phyloP scores from a whole-genome alignment of 2,888 invertebrate species.

The Nymphalis c-album region DNA sequence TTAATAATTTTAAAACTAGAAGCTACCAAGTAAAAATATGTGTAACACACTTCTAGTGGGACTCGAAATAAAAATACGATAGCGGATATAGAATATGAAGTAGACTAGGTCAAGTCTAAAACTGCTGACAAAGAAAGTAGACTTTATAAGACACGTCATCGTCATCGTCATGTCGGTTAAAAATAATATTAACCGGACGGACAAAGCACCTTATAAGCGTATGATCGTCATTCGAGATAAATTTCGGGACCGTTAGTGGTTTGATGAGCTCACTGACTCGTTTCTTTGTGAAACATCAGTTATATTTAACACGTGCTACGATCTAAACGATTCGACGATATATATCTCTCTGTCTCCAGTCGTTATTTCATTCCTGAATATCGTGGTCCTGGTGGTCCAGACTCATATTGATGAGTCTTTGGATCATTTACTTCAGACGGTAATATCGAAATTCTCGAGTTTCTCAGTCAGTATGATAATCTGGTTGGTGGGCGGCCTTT shows the following conservation, averaged over 20 bases:
- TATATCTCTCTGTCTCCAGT: too few relatives aligned
- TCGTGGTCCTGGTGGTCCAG: too few relatives aligned
- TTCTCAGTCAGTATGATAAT: too few relatives aligned
- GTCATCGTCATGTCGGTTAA: conserved; percentile 27
- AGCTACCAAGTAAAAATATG: too few relatives aligned
- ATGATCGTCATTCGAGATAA: conserved; percentile 51
- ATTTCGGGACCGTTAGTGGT: conserved; percentile 44
- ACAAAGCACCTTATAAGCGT: conserved; percentile 45
- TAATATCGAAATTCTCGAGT: too few relatives aligned
- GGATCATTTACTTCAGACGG: too few relatives aligned
- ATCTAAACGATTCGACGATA: background rate
- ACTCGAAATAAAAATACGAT: background rate
- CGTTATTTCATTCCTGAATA: too few relatives aligned
- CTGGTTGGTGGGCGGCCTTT: too few relatives aligned
- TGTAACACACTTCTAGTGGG: too few relatives aligned
- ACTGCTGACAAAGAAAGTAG: conserved; percentile 37
- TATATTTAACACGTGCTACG: conserved; percentile 12
- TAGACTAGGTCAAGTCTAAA: background rate
- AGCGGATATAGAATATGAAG: background rate
- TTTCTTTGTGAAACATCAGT: conserved; percentile 9
- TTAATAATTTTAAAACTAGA: too few relatives aligned
- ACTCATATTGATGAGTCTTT: too few relatives aligned
- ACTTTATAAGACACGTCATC: conserved; percentile 25
- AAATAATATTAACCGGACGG: conserved; percentile 34
- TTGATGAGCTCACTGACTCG: conserved; percentile 16